A percentile compares a stretch with the other conserved stretches of the same genome.
Conservation (phyloP, 2,113 vertebrate genomes). For the Muntiacus muntjak region DNA sequence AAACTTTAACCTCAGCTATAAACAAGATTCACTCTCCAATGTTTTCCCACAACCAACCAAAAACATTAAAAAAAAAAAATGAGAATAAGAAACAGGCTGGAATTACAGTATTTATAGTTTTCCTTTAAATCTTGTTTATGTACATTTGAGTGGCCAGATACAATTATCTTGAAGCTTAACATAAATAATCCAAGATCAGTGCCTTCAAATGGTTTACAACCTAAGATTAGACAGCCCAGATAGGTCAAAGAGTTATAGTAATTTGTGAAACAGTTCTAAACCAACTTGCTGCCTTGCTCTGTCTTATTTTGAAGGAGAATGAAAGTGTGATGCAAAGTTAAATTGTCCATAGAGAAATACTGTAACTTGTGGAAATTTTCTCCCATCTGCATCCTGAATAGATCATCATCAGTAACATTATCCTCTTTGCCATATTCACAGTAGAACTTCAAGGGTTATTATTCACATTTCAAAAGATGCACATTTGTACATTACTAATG, state of each 20-base stretch:
- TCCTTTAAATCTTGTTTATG: neutral
- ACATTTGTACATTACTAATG: neutral
- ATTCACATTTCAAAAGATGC: neutral
- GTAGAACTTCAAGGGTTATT: neutral
- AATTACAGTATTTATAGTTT: neutral
- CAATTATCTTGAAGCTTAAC: neutral
- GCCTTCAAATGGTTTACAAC: neutral
- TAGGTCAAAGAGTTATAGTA: neutral
- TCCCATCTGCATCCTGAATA: neutral
- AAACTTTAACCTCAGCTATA: constrained; percentile 10
- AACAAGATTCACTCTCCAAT: neutral
- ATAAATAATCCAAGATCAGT: constrained; percentile 9
- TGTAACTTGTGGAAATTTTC: neutral
- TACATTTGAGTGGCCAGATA: neutral
- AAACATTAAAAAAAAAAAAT: neutral
- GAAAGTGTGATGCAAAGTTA: neutral
- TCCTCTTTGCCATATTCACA: neutral
- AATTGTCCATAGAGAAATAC: neutral
- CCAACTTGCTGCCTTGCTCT: neutral
- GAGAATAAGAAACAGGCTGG: neutral
- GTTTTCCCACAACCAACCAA: neutral
- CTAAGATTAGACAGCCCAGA: neutral
- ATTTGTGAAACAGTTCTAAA: neutral
- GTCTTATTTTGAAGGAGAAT: neutral
- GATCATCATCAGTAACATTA: neutral